Evolutionary conservation across 1,140 invertebrate genomes (phyloP).

Genomic region (Linepithema humile): DNA sequence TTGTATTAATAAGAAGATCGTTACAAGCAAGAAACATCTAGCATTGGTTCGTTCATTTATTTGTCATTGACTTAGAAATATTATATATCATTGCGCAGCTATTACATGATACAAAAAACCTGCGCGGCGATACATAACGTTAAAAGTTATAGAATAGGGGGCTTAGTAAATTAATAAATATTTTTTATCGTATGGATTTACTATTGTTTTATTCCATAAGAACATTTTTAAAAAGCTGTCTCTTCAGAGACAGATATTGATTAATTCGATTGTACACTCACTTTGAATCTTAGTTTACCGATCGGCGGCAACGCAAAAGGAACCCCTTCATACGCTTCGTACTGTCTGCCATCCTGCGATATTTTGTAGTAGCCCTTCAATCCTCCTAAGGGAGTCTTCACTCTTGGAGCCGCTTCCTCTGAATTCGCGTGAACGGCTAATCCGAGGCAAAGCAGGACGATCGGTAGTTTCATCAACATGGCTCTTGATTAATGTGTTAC

Average conservation of each 20-base stretch:
- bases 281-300: constrained; percentile 85
- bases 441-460: neutral
- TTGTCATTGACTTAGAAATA: too few relatives aligned
- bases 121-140: too few relatives aligned
- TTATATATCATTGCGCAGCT: too few relatives aligned
- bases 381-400: constrained; percentile 75
- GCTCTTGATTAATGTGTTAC: neutral
- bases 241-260: neutral
- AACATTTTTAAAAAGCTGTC: neutral
- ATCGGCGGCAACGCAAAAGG: constrained; percentile 87
- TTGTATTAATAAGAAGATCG: too few relatives aligned
- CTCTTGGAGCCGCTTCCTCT: constrained; percentile 64
- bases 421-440: constrained; percentile 1
- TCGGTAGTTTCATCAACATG: neutral
- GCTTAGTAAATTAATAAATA: too few relatives aligned
- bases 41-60: too few relatives aligned
- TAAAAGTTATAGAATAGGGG: too few relatives aligned
- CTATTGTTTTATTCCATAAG: neutral
- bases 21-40: too few relatives aligned
- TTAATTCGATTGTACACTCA: constrained; percentile 70
- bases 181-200: too few relatives aligned
- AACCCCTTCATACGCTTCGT: constrained; percentile 86
- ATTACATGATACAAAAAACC: too few relatives aligned
- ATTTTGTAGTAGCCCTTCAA: constrained; percentile 77
- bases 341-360: constrained; percentile 78